These are phyloP conservation scores for Platycheirus rosarum DNA, from an alignment of 2,888 invertebrate genomes.

Conservation along the genomic window DNA sequence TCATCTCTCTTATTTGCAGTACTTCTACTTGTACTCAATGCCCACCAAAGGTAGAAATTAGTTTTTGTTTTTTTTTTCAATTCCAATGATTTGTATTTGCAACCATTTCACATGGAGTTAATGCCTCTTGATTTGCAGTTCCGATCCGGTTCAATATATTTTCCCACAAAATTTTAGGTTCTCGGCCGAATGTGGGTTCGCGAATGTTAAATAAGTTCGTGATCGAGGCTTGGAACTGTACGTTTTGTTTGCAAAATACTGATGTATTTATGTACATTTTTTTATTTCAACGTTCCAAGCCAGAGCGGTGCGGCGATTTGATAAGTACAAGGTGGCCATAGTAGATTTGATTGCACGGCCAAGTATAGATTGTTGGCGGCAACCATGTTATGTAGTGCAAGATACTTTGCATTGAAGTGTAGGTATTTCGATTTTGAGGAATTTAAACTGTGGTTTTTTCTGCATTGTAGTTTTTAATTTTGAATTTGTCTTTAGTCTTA, in stretches of 20 bases:
- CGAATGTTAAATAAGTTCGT: slow-evolving; percentile 37
- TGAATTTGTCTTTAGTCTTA: not conserved
- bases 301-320: slow-evolving; percentile 12
- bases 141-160: slow-evolving; percentile 21
- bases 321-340: slow-evolving; percentile 10
- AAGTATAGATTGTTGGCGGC: slow-evolving; percentile 7
- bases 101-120: slow-evolving; percentile 16
- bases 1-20: slow-evolving; percentile 17
- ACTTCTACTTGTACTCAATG: too few species aligned
- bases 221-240: not conserved
- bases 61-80: too few species aligned
- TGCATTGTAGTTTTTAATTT: slow-evolving; percentile 1
- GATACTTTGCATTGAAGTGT: slow-evolving; percentile 21
- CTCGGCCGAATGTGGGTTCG: slow-evolving; percentile 26
- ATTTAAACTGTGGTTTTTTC: slow-evolving; percentile 24
- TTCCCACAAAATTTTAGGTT: slow-evolving; percentile 38
- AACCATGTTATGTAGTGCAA: slow-evolving; percentile 35
- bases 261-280: not conserved
- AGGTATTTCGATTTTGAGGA: slow-evolving; percentile 17
- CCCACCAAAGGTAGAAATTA: too few species aligned
- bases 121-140: slow-evolving; percentile 14
- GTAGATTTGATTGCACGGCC: not conserved
- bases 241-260: too few species aligned
- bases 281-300: not conserved
- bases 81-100: slow-evolving; percentile 10